These are phyloP conservation scores for Clivina fossor DNA, from an alignment of 2,888 invertebrate genomes.

Conservation along the genomic window DNA sequence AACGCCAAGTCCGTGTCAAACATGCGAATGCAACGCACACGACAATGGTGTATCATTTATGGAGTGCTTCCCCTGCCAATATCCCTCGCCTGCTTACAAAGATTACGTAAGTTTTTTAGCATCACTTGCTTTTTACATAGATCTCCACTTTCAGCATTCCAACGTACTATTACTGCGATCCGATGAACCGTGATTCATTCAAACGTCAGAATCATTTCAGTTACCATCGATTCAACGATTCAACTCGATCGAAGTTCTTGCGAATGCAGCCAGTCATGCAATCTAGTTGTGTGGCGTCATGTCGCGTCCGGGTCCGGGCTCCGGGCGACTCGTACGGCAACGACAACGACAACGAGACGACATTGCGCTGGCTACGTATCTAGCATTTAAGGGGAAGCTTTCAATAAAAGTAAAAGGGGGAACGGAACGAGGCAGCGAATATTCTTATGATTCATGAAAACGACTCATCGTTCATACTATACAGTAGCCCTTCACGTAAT, in stretches of 20 bases:
- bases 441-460: conserved; percentile 18
- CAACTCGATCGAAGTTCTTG: conserved; percentile 1
- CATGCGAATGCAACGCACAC: conserved; percentile 70
- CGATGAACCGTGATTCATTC: conserved; percentile 11
- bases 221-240: conserved; percentile 3
- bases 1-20: conserved; percentile 61
- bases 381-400: too few relatives aligned
- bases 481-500: conserved; percentile 4
- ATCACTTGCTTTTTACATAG: too few relatives aligned
- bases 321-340: too few relatives aligned
- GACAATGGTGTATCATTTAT: conserved; percentile 66
- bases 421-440: too few relatives aligned
- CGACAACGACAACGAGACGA: too few relatives aligned
- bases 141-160: too few relatives aligned
- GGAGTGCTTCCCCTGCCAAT: conserved; percentile 65
- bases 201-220: conserved; percentile 1
- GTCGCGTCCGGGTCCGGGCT: too few relatives aligned
- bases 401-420: too few relatives aligned
- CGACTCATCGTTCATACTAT: conserved; percentile 14
- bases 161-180: too few relatives aligned
- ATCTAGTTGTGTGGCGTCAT: neutral
- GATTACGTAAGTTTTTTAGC: conserved; percentile 60
- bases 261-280: conserved; percentile 10
- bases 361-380: too few relatives aligned
- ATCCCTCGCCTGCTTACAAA: conserved; percentile 54